A percentile compares a stretch with the other conserved stretches of the same genome.
Conservation (phyloP, 2,113 vertebrate genomes). For the Meles meles region DNA sequence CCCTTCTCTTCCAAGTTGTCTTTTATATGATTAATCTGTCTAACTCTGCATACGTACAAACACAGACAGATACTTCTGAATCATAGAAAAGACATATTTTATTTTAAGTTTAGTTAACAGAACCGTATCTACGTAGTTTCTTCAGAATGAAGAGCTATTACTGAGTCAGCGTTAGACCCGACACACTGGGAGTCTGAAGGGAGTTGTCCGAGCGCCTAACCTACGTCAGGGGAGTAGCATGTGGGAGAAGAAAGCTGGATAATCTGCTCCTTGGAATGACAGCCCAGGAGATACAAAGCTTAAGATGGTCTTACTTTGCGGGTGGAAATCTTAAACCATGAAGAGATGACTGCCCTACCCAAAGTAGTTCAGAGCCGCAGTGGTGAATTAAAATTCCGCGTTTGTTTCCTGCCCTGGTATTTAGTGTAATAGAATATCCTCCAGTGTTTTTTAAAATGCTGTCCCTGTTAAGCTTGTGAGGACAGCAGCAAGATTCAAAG, state of each 20-base stretch:
- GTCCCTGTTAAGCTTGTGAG: neutral
- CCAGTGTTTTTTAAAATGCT: neutral
- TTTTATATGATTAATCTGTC: neutral
- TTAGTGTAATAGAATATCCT: neutral
- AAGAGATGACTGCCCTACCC: neutral
- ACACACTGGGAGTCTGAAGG: neutral
- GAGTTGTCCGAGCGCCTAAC: neutral
- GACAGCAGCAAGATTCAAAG: neutral
- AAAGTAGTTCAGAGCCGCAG: neutral
- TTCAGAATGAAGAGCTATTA: neutral
- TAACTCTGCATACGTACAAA: neutral
- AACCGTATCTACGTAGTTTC: neutral
- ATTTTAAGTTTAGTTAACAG: neutral
- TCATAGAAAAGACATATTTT: neutral
- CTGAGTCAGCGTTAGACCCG: neutral
- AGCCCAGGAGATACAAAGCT: neutral
- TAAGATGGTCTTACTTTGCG: neutral
- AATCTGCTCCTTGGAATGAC: neutral
- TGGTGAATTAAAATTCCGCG: neutral
- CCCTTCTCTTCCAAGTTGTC: neutral
- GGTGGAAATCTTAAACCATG: neutral
- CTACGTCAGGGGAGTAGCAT: neutral
- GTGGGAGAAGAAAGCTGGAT: neutral
- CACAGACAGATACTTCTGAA: neutral
- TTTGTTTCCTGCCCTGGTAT: neutral